Conservation (phyloP, 2,797 vertebrate genomes). For the Enteromius radiatus region DNA sequence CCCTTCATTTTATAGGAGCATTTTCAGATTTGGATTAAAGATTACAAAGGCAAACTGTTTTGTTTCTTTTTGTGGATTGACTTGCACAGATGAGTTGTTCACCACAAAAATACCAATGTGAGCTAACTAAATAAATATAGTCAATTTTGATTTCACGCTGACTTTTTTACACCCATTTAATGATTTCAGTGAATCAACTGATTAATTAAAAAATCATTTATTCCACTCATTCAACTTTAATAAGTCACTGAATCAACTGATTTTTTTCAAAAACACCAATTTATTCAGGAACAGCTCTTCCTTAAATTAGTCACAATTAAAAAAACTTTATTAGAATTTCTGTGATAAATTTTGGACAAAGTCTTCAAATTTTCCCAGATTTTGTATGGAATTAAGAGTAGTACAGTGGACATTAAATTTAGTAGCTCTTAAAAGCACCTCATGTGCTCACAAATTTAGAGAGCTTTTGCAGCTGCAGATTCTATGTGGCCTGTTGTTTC, state of each 20-base stretch:
- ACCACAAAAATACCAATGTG: too few species aligned
- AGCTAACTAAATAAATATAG: too few species aligned
- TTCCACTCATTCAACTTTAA: neutral
- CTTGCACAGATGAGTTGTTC: too few species aligned
- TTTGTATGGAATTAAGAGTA: neutral
- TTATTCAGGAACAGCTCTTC: neutral
- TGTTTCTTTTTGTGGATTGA: too few species aligned
- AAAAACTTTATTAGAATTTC: neutral
- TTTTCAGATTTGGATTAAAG: too few species aligned
- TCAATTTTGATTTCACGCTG: too few species aligned
- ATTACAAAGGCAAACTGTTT: too few species aligned
- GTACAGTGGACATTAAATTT: neutral
- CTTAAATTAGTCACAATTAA: too few species aligned
- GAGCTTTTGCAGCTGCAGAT: neutral
- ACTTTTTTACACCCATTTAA: neutral
- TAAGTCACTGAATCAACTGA: neutral
- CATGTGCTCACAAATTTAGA: neutral
- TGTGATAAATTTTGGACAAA: neutral
- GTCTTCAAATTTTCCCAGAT: neutral
- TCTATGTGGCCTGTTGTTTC: neutral
- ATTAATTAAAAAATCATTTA: neutral
- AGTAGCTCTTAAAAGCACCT: neutral
- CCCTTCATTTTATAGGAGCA: too few species aligned
- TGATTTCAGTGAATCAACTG: neutral
- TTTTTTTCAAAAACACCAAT: neutral